Conservation (phyloP, 2,888 invertebrate genomes). For the Drosophila anceps region DNA sequence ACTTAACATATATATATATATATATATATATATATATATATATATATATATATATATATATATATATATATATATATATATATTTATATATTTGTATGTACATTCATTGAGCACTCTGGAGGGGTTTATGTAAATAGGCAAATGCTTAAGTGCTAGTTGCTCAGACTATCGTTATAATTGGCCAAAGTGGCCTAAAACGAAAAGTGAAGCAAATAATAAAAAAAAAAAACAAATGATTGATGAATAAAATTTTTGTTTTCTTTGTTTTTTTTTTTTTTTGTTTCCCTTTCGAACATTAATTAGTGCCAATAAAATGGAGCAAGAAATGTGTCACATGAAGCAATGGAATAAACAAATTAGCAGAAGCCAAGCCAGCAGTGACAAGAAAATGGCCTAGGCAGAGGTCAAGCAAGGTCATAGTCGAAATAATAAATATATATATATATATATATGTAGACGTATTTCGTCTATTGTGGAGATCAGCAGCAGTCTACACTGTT, state of each 20-base stretch:
- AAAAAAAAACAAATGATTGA: conserved; percentile 57
- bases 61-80: too few species aligned
- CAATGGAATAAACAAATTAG: conserved; percentile 17
- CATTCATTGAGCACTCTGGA: conserved; percentile 46
- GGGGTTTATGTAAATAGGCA: conserved; percentile 60
- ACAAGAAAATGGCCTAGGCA: conserved; percentile 22
- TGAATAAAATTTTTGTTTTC: conserved; percentile 33
- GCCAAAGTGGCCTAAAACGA: conserved; percentile 34
- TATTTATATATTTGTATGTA: too few species aligned
- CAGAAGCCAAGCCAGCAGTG: conserved; percentile 13
- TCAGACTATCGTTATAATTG: conserved; percentile 66
- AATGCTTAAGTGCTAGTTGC: conserved; percentile 53
- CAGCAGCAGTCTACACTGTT: conserved; percentile 9
- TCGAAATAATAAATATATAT: too few species aligned
- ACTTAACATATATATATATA: too few species aligned
- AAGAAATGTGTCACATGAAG: conserved; percentile 65
- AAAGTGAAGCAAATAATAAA: conserved; percentile 24
- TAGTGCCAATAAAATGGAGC: conserved; percentile 72
- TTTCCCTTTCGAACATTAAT: conserved; percentile 52
- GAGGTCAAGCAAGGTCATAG: conserved; percentile 75
- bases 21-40: too few species aligned
- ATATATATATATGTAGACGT: conserved; percentile 9
- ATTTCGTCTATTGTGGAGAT: conserved; percentile 12
- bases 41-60: too few species aligned
- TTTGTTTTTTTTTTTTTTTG: conserved; percentile 16